Evolutionary conservation across 2,888 invertebrate species (phyloP), one percentile per base, ranked within the genome.

Genomic region (Seira musarum): DNA sequence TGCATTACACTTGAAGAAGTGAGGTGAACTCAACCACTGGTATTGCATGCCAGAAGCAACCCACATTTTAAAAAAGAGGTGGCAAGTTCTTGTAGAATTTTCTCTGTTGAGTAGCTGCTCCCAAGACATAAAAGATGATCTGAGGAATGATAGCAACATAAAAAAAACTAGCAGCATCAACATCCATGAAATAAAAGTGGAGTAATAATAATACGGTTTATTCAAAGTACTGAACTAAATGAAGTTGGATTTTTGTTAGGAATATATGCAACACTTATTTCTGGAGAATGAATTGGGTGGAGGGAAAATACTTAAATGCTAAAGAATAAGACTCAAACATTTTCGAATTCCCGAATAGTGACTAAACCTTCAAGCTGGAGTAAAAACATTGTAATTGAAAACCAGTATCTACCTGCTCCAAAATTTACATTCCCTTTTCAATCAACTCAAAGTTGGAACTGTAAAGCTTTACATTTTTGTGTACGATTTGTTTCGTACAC

Each of bases 1-100:
- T 53, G 53, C 53, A 53, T 21, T 60, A 60, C n/a, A 60, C 22
- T 60, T 60, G n/a, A 60, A 53, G 13, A 60, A 19, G 17, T 15
- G 57, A 60, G 15, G 6, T 30, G 3, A 30, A 30, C 8, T 30
- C 17, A 24, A 24, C 15, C 21, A 72, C 72, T 64, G 64, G 60
- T 35, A 67, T 69, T 63, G 79, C 73, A 79, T 79, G 73, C 73
- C 73, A 60, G 60, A 21, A 60, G 22, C 60, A 60, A 60, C 60
- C 21, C 53, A 53, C 53, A 53, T 53, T 53, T 53, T 53, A n/a
- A 53, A 53, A 10, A 22, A 60, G n/a, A 60, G 60, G 60, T 60
- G 60, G 60, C 60, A 60, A 60, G 15, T 49, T 60, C 60, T 60
- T 49, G 15, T 13, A 49, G 49, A 60, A 60, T 22, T 60, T n/a